A percentile compares a stretch with the other conserved stretches of the same genome.
Evolutionary conservation across 2,888 invertebrate species (phyloP).

Genomic region (Cheilosia pagana): DNA sequence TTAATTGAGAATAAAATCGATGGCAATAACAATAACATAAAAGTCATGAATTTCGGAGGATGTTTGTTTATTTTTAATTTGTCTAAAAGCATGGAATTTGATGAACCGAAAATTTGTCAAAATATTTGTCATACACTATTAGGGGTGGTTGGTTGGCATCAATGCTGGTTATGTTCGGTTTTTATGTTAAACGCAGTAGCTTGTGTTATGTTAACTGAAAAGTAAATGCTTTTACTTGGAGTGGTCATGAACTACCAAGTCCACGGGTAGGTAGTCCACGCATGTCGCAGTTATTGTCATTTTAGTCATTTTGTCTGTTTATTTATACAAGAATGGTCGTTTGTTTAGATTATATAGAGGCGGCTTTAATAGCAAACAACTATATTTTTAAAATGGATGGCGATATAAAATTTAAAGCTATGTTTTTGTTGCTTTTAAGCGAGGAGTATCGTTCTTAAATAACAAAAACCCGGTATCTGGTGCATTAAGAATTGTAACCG

Average conservation of each 20-base stretch:
- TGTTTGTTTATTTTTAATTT: conserved; percentile 64
- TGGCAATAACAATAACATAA: conserved; percentile 51
- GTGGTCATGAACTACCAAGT: neutral
- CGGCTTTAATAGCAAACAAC: no score
- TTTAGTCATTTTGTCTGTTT: no score
- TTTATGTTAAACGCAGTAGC: neutral
- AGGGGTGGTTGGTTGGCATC: neutral
- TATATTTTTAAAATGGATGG: no score
- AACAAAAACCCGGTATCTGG: no score
- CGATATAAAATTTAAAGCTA: no score
- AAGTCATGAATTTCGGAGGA: conserved; percentile 38
- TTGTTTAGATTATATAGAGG: no score
- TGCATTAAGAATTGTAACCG: no score
- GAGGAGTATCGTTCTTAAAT: no score
- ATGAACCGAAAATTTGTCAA: conserved; percentile 43
- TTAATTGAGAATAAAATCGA: conserved; percentile 68
- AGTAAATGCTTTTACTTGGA: neutral
- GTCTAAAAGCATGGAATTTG: conserved; percentile 56
- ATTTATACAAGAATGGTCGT: no score
- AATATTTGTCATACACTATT: conserved; percentile 37
- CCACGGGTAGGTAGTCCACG: neutral
- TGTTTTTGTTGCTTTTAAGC: no score
- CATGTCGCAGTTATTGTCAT: neutral
- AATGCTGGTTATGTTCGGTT: conserved; percentile 17
- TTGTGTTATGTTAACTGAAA: conserved; percentile 1